Evolutionary conservation across 2,888 invertebrate species (phyloP).

Genomic region (Tromatobia lineatoria): DNA sequence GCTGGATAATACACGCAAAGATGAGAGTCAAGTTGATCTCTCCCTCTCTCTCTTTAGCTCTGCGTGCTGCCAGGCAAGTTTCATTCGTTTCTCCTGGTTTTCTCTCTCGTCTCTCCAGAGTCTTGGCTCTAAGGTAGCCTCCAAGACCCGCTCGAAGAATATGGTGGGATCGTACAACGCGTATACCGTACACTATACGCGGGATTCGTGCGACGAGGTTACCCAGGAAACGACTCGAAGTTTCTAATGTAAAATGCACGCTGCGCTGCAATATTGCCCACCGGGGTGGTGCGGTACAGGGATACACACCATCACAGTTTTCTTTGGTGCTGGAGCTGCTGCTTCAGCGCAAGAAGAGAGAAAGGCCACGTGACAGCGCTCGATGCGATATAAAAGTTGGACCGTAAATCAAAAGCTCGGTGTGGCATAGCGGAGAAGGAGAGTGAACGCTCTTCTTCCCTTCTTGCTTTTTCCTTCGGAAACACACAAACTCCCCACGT

Average conservation of each 20-base stretch:
- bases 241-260: slow-evolving; percentile 82
- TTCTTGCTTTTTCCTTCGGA: slow-evolving; percentile 19
- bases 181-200: slow-evolving; percentile 38
- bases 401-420: slow-evolving; percentile 81
- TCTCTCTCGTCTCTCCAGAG: slow-evolving; percentile 51
- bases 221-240: slow-evolving; percentile 74
- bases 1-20: slow-evolving; percentile 4
- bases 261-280: slow-evolving; percentile 78
- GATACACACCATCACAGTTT: slow-evolving; percentile 55
- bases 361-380: slow-evolving; percentile 57
- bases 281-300: slow-evolving; percentile 41
- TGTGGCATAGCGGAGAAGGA: slow-evolving; percentile 32
- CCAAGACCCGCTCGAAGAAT: not conserved
- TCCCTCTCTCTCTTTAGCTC: not conserved
- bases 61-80: not conserved
- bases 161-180: slow-evolving; percentile 3
- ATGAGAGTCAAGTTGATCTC: not conserved
- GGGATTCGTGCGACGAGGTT: slow-evolving; percentile 63
- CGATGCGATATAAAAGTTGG: slow-evolving; percentile 82
- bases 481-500: slow-evolving; percentile 39
- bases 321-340: slow-evolving; percentile 43
- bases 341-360: slow-evolving; percentile 15
- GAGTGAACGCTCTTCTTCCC: not conserved
- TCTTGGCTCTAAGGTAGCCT: slow-evolving; percentile 50
- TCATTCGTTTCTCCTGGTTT: slow-evolving; percentile 30